Evolutionary conservation across 2,888 invertebrate species (phyloP).

Genomic region (Orthosia cruda): DNA sequence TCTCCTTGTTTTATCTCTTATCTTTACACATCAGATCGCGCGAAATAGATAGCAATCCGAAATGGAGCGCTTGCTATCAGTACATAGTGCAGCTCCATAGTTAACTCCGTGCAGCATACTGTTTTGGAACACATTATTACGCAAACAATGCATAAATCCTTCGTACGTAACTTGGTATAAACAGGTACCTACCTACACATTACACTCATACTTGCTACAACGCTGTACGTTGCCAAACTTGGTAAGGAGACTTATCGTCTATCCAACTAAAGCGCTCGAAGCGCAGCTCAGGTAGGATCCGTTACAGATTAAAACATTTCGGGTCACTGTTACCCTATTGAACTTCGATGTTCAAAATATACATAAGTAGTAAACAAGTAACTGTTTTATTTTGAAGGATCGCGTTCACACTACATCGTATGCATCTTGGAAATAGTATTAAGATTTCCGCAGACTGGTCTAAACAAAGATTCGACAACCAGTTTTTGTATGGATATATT

Average conservation of each 20-base stretch:
- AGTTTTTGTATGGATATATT: too few species aligned
- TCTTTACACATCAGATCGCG: conserved; percentile 31
- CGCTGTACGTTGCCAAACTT: conserved; percentile 49
- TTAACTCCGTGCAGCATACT: conserved; percentile 14
- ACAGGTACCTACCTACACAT: conserved; percentile 6
- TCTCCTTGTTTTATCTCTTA: conserved; percentile 30
- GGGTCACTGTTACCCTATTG: conserved; percentile 27
- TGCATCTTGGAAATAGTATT: too few species aligned
- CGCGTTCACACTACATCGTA: background rate
- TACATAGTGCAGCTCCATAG: conserved; percentile 11
- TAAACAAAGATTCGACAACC: too few species aligned
- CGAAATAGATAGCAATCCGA: conserved; percentile 46
- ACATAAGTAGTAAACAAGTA: conserved; percentile 63
- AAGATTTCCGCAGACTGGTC: too few species aligned
- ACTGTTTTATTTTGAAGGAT: conserved; percentile 56
- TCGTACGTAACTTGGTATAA: conserved; percentile 30
- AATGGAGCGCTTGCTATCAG: conserved; percentile 45
- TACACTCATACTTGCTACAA: conserved; percentile 43
- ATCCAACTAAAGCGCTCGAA: conserved; percentile 52
- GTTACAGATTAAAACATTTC: conserved; percentile 53
- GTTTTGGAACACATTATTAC: conserved; percentile 42
- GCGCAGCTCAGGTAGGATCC: conserved; percentile 30
- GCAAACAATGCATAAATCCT: conserved; percentile 50
- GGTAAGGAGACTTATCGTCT: conserved; percentile 27
- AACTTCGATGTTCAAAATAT: conserved; percentile 25